Evolutionary conservation across 1,140 invertebrate species (phyloP), one percentile per base, ranked within the genome.

Genomic region (Scaptomyza pallida): DNA sequence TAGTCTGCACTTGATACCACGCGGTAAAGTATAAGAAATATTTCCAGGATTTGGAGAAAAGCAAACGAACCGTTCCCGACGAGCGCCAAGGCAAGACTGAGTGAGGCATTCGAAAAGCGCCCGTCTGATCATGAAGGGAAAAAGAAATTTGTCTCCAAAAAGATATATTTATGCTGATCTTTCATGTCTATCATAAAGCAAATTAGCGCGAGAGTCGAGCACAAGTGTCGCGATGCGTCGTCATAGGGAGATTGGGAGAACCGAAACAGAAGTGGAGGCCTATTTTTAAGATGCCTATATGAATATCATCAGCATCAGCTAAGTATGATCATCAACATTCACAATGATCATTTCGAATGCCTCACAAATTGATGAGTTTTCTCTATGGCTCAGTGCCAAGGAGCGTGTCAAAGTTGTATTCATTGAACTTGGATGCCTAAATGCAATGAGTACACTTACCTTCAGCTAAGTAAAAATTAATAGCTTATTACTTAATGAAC

Each of bases 121-220:
- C n/a, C 15, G 50, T 40, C 47, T 51, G 59, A 60, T 70, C 72
- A 35, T 54, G 50, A 86, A 85, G 81, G 82, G 81, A 74, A 60
- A 57, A 26, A 26, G 52, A 76, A 73, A 73, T 78, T 45, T 64
- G 73, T 70, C 77, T 85, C 82, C 81, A 88, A 86, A 71, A 67
- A 57, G 48, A 83, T 51, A 78, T 67, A 59, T 62, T 56, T 73
- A 67, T 62, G 72, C 61, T 60, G 80, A 85, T 80, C 79, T 80
- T 80, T 80, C 69, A 86, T 72, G 78, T 63, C 70, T 79, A 86
- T 86, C 80, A 85, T 85, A 81, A 86, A 85, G 77, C 62, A 81
- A 81, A 85, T 86, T 80, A 85, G 73, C 69, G 64, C 64, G 77
- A 86, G 81, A 81, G 73, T 12, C 45, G 37, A 54, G 50, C 54